Conservation (phyloP, 2,797 vertebrate genomes). For the Cebuella pygmaea region DNA sequence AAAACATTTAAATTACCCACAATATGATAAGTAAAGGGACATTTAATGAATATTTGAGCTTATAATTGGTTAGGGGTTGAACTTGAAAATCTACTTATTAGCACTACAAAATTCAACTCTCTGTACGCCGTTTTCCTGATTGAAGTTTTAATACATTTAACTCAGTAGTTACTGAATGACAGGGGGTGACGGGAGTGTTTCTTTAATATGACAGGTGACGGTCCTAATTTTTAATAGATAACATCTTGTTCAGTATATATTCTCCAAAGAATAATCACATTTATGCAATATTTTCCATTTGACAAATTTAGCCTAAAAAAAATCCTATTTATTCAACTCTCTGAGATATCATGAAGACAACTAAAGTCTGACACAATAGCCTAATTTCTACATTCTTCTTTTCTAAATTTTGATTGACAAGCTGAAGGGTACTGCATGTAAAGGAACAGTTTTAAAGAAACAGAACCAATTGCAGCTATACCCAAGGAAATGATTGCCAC, state of each 20-base stretch:
- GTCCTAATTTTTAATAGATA: not conserved
- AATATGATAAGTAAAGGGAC: not conserved
- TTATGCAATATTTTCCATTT: not conserved
- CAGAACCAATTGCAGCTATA: not conserved
- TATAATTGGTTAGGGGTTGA: not conserved
- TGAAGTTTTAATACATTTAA: not conserved
- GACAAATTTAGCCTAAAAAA: not conserved
- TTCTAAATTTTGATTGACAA: conserved; percentile 25
- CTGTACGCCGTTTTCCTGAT: not conserved
- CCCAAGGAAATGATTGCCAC: not conserved
- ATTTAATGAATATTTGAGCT: not conserved
- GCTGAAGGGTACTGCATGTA: not conserved
- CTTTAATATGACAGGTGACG: not conserved
- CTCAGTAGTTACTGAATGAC: not conserved
- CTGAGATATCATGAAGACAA: not conserved
- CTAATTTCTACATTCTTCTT: conserved; percentile 1
- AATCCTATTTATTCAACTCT: not conserved
- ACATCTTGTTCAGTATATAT: not conserved
- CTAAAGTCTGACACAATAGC: not conserved
- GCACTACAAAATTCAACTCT: not conserved
- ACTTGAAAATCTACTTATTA: conserved; percentile 29
- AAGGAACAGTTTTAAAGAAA: not conserved
- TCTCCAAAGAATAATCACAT: not conserved
- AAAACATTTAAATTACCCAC: not conserved
- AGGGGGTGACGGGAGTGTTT: not conserved